These are phyloP conservation scores for Beris morrisii DNA, from an alignment of 2,888 invertebrate species.

Conservation along the genomic window DNA sequence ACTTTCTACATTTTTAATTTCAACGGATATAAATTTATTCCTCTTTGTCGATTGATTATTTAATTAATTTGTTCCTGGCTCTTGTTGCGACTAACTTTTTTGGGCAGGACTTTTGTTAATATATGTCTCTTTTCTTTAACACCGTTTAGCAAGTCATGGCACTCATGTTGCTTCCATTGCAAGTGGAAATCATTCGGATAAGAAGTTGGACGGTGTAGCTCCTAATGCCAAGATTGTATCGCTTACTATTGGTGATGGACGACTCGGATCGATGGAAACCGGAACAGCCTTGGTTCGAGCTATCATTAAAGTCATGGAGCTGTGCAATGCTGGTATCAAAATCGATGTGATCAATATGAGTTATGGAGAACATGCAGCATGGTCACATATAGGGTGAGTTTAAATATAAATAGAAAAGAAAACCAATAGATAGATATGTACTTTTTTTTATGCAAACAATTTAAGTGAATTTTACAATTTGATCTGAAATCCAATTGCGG, in stretches of 20 bases:
- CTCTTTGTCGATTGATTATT: not conserved
- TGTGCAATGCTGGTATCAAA: slow-evolving; percentile 61
- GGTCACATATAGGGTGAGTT: slow-evolving; percentile 83
- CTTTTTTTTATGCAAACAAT: no score
- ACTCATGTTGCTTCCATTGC: slow-evolving; percentile 98
- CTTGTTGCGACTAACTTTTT: no score
- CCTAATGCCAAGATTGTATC: slow-evolving; percentile 95
- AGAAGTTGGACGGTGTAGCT: slow-evolving; percentile 90
- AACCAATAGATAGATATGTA: not conserved
- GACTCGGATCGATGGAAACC: slow-evolving; percentile 95
- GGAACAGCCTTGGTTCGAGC: slow-evolving; percentile 90
- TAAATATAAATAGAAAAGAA: not conserved
- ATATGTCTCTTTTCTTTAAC: no score
- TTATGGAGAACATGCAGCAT: slow-evolving; percentile 94
- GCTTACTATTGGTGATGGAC: slow-evolving; percentile 89
- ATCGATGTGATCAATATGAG: slow-evolving; percentile 97
- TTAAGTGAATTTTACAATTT: not conserved
- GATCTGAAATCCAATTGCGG: slow-evolving; percentile 10
- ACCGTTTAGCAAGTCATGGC: slow-evolving; percentile 85
- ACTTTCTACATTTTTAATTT: no score
- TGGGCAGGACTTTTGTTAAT: no score
- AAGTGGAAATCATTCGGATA: slow-evolving; percentile 80
- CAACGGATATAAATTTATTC: no score
- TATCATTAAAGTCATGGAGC: slow-evolving; percentile 83
- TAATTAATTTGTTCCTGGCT: no score